A percentile compares a stretch with the other conserved stretches of the same genome.
Evolutionary conservation across 2,113 vertebrate species (phyloP).

Genomic region (Oxyruncus cristatus): DNA sequence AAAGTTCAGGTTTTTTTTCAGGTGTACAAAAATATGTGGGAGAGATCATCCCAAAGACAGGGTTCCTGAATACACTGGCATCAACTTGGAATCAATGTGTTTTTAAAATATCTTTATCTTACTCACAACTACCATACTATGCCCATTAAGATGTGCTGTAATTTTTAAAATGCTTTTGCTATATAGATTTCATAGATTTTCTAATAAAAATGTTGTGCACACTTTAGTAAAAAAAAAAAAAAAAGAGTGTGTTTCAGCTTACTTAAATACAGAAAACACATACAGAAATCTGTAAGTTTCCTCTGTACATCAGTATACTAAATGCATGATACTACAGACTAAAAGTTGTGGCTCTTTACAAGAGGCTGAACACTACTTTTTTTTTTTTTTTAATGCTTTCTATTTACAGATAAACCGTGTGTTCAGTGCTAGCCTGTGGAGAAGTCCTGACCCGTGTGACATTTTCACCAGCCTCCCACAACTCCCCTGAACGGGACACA

Average conservation of each 20-base stretch:
- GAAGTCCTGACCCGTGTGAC: background rate
- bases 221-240: background rate
- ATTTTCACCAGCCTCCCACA: background rate
- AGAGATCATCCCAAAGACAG: background rate
- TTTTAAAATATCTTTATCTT: background rate
- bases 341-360: background rate
- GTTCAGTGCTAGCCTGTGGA: background rate
- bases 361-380: background rate
- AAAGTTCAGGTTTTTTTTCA: background rate
- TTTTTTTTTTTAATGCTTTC: background rate
- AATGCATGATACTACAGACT: background rate
- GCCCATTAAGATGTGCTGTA: background rate
- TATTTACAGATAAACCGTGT: background rate
- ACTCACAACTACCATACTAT: background rate
- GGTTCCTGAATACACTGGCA: background rate
- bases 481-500: fast-evolving
- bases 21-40: background rate
- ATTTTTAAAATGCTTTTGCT: background rate
- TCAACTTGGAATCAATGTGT: background rate
- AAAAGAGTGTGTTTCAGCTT: background rate
- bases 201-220: background rate
- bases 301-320: background rate
- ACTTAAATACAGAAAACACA: background rate
- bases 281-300: background rate
- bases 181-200: background rate